Evolutionary conservation across 2,113 vertebrate genomes (phyloP).

Genomic region (Tragelaphus imberbis): DNA sequence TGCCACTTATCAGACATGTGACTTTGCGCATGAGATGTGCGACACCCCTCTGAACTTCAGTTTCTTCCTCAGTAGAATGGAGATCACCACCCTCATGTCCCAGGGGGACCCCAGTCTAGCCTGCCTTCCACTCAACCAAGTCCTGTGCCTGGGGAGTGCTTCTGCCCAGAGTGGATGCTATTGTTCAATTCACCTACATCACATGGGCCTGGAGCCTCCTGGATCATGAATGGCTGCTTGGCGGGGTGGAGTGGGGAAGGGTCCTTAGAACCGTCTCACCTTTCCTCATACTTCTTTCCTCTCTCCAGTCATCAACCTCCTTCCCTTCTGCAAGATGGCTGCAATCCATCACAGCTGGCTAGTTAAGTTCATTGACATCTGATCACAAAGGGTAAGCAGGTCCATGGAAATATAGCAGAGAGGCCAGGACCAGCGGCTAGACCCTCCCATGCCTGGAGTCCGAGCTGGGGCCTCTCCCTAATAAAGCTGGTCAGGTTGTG

Average conservation of each 20-base stretch:
- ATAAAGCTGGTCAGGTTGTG: background rate
- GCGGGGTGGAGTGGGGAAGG: accelerated
- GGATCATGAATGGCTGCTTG: too few relatives aligned
- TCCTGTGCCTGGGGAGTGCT: background rate
- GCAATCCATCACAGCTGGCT: background rate
- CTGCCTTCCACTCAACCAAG: background rate
- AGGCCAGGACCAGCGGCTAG: background rate
- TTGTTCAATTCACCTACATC: background rate
- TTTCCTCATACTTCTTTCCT: background rate
- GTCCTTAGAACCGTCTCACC: too few relatives aligned
- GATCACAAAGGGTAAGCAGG: background rate
- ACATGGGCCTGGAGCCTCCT: background rate
- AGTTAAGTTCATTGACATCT: background rate
- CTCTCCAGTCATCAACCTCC: background rate
- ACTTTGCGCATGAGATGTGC: background rate
- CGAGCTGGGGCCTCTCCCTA: background rate
- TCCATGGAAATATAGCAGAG: background rate
- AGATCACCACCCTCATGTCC: background rate
- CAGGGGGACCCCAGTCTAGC: background rate
- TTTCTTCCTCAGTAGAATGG: background rate
- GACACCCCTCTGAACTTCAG: background rate
- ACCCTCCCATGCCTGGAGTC: accelerated
- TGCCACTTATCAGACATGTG: background rate
- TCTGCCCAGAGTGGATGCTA: background rate
- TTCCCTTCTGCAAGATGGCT: background rate